phyloP scores from a whole-genome alignment of 2,888 invertebrate genomes.

The Drosophila cognata region DNA sequence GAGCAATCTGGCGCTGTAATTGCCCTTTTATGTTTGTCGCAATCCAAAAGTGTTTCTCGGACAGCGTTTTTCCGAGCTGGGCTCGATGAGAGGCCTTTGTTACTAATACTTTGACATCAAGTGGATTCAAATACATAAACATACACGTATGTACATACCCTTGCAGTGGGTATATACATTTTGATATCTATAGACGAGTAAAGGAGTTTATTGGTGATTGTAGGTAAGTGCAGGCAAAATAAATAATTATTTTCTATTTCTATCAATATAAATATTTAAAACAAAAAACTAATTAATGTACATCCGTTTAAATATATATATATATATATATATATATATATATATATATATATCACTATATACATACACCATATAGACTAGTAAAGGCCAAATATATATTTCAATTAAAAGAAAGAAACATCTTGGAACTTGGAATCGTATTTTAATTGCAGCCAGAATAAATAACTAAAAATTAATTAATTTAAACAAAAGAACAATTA shows the following conservation, averaged over 20 bases:
- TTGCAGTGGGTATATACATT: background rate
- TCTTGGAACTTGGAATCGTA: too few relatives aligned
- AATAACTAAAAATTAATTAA: too few relatives aligned
- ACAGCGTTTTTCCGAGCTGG: background rate
- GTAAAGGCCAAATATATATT: too few relatives aligned
- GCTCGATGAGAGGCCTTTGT: background rate
- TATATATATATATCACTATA: background rate
- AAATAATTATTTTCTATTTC: background rate
- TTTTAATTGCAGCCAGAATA: too few relatives aligned
- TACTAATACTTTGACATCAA: background rate
- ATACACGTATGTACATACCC: background rate
- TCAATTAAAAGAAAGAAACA: too few relatives aligned
- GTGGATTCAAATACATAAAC: background rate
- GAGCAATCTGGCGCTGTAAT: background rate
- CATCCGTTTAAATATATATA: background rate
- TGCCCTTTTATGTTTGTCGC: conserved; percentile 2
- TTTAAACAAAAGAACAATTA: too few relatives aligned
- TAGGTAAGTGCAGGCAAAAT: background rate
- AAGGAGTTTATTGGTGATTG: too few relatives aligned
- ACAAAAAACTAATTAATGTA: background rate
- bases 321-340: background rate
- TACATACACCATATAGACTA: background rate
- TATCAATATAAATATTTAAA: background rate
- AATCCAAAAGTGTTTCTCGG: background rate
- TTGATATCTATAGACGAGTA: background rate